phyloP scores from a whole-genome alignment of 2,113 vertebrate genomes.

The Misgurnus mizolepis region DNA sequence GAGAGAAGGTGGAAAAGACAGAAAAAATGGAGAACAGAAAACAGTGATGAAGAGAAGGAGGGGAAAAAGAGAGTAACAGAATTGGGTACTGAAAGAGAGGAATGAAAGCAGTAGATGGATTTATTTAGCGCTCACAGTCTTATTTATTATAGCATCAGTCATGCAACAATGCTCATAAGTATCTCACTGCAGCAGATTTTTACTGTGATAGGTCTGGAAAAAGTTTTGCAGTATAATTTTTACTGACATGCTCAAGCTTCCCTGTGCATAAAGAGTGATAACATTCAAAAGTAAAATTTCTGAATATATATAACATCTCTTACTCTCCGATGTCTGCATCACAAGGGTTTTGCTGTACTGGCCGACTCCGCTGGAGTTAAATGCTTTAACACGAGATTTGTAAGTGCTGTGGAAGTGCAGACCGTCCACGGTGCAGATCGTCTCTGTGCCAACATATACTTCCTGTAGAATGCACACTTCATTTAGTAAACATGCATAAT shows the following conservation, averaged over 20 bases:
- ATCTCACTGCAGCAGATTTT: slow-evolving; percentile 21
- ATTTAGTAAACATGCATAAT: slow-evolving; percentile 31
- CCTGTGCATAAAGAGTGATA: slow-evolving; percentile 49
- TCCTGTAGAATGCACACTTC: slow-evolving; percentile 75
- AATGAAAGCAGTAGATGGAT: slow-evolving; percentile 64
- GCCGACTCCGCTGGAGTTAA: slow-evolving; percentile 92
- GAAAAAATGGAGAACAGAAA: slow-evolving; percentile 47
- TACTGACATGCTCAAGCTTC: slow-evolving; percentile 53
- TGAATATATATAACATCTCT: slow-evolving; percentile 54
- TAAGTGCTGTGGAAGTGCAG: slow-evolving; percentile 99
- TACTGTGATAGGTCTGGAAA: neutral
- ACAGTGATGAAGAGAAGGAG: slow-evolving; percentile 3
- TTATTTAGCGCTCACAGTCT: slow-evolving; percentile 35
- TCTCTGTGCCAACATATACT: slow-evolving; percentile 96
- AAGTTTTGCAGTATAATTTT: neutral
- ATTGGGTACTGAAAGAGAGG: slow-evolving; percentile 50
- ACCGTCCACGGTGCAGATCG: slow-evolving; percentile 97
- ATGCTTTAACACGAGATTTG: slow-evolving; percentile 93
- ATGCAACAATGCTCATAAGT: slow-evolving; percentile 1
- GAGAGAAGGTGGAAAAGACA: slow-evolving; percentile 50
- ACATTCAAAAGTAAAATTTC: slow-evolving; percentile 59
- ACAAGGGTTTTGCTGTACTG: slow-evolving; percentile 98
- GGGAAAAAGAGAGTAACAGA: slow-evolving; percentile 55
- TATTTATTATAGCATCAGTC: neutral
- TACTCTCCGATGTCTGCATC: slow-evolving; percentile 97